phyloP scores from a whole-genome alignment of 2,113 vertebrate genomes.

The Mirza zaza region DNA sequence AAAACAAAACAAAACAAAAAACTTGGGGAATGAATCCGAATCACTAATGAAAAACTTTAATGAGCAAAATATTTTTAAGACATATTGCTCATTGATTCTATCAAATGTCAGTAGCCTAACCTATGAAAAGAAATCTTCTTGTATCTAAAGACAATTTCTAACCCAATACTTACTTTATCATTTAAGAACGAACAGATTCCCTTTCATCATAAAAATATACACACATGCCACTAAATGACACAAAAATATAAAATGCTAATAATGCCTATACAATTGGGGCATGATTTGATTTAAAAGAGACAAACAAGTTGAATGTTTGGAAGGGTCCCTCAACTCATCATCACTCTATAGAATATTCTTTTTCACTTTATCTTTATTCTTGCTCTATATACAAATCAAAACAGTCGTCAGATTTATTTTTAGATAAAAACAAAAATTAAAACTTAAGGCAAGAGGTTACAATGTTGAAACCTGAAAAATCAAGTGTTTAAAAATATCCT shows the following conservation, averaged over 20 bases:
- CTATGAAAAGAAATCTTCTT: background rate
- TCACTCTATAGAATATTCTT: background rate
- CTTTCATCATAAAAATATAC: background rate
- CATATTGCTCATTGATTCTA: background rate
- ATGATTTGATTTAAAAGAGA: background rate
- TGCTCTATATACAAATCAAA: constrained; percentile 26
- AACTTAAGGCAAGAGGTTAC: background rate
- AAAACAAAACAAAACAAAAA: background rate
- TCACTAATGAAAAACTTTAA: background rate
- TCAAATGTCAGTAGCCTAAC: background rate
- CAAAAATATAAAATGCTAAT: background rate
- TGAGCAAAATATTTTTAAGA: background rate
- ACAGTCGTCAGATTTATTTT: background rate
- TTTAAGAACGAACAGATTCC: background rate
- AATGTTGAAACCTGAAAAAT: background rate
- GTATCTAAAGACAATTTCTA: background rate
- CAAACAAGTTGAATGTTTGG: background rate
- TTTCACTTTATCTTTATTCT: background rate
- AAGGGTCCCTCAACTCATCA: background rate
- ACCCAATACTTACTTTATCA: background rate
- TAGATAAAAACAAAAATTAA: constrained; percentile 19
- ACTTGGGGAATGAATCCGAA: background rate
- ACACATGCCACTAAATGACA: background rate
- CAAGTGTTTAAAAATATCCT: background rate
- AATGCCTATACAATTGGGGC: background rate